phyloP scores from a whole-genome alignment of 2,888 invertebrate genomes.

The Epirrhoe tristata region DNA sequence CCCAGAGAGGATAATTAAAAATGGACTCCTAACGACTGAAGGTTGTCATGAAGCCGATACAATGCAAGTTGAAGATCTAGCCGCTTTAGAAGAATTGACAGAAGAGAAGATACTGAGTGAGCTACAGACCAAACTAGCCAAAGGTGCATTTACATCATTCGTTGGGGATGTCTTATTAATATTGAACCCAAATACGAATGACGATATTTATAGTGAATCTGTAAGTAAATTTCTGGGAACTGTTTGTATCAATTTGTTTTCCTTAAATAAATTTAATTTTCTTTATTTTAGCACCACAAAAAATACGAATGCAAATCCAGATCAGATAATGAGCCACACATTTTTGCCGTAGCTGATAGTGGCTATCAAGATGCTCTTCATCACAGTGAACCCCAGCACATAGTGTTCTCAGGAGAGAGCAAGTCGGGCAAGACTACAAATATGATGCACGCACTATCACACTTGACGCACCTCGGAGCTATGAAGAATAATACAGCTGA shows the following conservation, averaged over 20 bases:
- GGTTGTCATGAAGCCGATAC: slow-evolving; percentile 86
- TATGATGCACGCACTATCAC: slow-evolving; percentile 91
- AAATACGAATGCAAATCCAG: slow-evolving; percentile 94
- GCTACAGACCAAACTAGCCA: slow-evolving; percentile 88
- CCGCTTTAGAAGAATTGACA: slow-evolving; percentile 90
- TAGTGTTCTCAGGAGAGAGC: slow-evolving; percentile 95
- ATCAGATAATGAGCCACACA: slow-evolving; percentile 95
- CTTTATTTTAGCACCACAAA: slow-evolving; percentile 88
- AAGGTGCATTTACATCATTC: slow-evolving; percentile 90
- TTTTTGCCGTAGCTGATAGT: slow-evolving; percentile 95
- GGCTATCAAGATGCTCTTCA: slow-evolving; percentile 96
- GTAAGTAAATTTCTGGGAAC: slow-evolving; percentile 74
- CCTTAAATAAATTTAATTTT: not conserved
- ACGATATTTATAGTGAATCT: slow-evolving; percentile 89
- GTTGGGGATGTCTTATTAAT: slow-evolving; percentile 92
- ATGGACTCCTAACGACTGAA: slow-evolving; percentile 78
- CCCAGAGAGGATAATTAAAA: slow-evolving; percentile 81
- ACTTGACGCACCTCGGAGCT: slow-evolving; percentile 92
- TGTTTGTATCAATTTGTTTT: not conserved
- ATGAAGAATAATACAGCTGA: slow-evolving; percentile 88
- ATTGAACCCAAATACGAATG: slow-evolving; percentile 91
- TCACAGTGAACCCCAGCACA: slow-evolving; percentile 93
- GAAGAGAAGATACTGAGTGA: slow-evolving; percentile 90
- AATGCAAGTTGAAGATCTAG: slow-evolving; percentile 94
- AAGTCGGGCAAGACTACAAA: slow-evolving; percentile 96